phyloP scores from a whole-genome alignment of 2,113 vertebrate genomes.

The Rhizomys pruinosus region DNA sequence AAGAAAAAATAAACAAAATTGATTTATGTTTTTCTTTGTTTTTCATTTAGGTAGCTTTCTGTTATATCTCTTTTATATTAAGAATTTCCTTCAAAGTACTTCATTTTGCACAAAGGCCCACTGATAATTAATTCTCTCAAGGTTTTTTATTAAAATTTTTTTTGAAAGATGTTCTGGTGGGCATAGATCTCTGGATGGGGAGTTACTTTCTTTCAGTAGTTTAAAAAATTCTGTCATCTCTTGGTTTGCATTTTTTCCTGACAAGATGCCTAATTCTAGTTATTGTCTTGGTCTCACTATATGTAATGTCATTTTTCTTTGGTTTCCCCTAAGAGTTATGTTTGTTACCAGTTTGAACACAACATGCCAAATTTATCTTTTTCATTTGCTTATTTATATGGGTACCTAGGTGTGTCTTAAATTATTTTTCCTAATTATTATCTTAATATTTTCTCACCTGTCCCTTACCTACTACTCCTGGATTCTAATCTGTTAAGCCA shows the following conservation, averaged over 20 bases:
- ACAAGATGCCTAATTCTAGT: background rate
- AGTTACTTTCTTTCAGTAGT: background rate
- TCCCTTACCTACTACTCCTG: background rate
- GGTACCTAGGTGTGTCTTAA: background rate
- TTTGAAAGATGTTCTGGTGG: constrained; percentile 28
- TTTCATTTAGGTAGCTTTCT: background rate
- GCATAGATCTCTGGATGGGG: background rate
- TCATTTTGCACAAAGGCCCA: background rate
- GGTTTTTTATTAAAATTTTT: constrained; percentile 12
- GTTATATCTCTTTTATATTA: constrained; percentile 2
- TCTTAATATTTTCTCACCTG: background rate
- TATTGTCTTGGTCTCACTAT: background rate
- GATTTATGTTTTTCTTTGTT: constrained; percentile 25
- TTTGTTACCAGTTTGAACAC: constrained; percentile 25
- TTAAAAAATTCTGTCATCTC: constrained; percentile 38
- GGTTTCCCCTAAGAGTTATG: background rate
- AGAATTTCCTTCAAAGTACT: background rate
- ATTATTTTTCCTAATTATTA: background rate
- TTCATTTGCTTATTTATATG: background rate
- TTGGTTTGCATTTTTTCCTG: background rate
- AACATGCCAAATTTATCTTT: background rate
- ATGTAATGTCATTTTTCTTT: constrained; percentile 39
- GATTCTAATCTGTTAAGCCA: background rate
- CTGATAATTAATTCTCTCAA: background rate
- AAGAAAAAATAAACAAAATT: constrained; percentile 30